Evolutionary conservation across 2,888 invertebrate species (phyloP), one percentile per base, ranked within the genome.

Genomic region (Caenorhabditis doughertyi): DNA sequence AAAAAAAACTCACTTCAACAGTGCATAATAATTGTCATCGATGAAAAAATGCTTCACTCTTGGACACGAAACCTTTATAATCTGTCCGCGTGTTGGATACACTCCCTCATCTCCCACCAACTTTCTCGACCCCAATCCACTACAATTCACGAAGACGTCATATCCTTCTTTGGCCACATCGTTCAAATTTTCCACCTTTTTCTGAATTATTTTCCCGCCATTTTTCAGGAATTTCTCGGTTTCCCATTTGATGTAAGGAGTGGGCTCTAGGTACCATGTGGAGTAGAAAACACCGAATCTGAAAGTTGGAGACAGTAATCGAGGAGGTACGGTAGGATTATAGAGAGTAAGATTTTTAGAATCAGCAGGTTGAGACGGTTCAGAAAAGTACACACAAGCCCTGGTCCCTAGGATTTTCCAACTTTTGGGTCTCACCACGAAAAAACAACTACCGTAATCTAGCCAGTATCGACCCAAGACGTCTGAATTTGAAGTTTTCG

Each of bases 1-100:
- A n/a, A n/a, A n/a, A n/a, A n/a, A 29, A 49, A 72, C 93, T 93
- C 93, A 95, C 95, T 96, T 96, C 16, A 95, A 95, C 91, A 96
- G 95, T 13, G 96, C 94, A 88, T 96, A 96, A 90, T 94, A 93
- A 35, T 94, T 94, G 71, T 93, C 93, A 1, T 95, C 84, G 18
- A 73, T 83, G n/a, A 95, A 87, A 0, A 92, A 93, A 60, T 94
- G 92, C 82, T 93, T 94, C 3, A 94, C 88, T 95, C 95, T 94
- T 3, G 95, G 83, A 39, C 87, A 85, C 11, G 29, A 23, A n/a
- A 84, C 86, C 18, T 84, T 71, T 11, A 88, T 74, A 11, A 87
- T 79, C 53, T 84, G 81, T 32, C 84, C 82, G 0, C 96, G 93
- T 58, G 95, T 94, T 1, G 96, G 94, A 71, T 92, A 92, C 2